Conservation (phyloP, 2,113 vertebrate genomes). For the Trachemys scripta region DNA sequence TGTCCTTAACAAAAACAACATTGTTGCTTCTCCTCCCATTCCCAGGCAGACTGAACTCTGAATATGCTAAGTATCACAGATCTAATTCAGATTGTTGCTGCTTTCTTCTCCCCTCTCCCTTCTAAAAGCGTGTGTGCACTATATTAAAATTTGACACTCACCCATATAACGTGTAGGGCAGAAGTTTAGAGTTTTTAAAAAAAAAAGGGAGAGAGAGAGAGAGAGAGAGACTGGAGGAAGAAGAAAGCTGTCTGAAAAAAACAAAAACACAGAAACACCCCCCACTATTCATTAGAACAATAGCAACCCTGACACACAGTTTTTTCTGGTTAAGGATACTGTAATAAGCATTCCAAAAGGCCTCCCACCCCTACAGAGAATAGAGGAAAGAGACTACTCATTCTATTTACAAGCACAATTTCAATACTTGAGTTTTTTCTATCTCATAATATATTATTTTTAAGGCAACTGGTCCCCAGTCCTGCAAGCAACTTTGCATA, state of each 20-base stretch:
- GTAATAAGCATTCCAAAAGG: not conserved
- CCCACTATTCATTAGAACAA: not conserved
- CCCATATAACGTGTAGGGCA: not conserved
- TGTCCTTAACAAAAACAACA: not conserved
- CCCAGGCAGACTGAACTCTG: not conserved
- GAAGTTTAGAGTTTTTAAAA: not conserved
- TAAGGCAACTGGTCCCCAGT: not conserved
- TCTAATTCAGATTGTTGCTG: fast-evolving
- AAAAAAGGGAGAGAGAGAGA: not conserved
- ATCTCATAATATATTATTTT: not conserved
- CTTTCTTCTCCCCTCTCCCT: not conserved
- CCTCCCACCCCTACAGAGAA: not conserved
- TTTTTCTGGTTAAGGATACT: not conserved
- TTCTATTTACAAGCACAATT: not conserved
- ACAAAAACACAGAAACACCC: no score
- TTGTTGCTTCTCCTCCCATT: not conserved
- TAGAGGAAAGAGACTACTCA: not conserved
- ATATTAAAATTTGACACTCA: fast-evolving
- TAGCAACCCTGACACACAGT: not conserved
- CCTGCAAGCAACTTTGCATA: not conserved
- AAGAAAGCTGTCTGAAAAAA: not conserved
- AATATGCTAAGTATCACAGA: fast-evolving
- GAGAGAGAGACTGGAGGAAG: not conserved
- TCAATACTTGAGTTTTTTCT: not conserved
- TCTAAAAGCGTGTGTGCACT: fast-evolving